Conservation (phyloP, 2,113 vertebrate genomes). For the Caracal caracal region DNA sequence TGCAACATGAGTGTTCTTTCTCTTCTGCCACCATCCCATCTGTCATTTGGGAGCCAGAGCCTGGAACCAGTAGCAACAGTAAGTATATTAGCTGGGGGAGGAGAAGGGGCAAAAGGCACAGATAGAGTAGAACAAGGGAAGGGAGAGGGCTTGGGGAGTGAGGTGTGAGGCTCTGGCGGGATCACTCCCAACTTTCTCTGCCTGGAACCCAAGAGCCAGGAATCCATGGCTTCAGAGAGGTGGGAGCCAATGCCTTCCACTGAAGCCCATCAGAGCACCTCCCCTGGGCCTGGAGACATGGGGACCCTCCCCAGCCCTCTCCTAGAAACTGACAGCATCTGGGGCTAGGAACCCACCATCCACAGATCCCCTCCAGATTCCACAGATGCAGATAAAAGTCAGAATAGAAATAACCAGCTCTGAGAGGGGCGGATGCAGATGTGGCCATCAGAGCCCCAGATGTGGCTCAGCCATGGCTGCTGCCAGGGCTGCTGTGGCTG, state of each 20-base stretch:
- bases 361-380: slow-evolving; percentile 38
- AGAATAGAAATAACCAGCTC: slow-evolving; percentile 27
- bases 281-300: background rate
- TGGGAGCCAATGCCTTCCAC: background rate
- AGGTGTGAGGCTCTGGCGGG: background rate
- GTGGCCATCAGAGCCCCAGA: slow-evolving; percentile 62
- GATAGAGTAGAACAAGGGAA: background rate
- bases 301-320: background rate
- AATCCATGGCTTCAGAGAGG: background rate
- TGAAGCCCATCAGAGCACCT: background rate
- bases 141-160: background rate
- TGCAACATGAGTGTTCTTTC: background rate
- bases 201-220: background rate
- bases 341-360: background rate
- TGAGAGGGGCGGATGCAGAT: slow-evolving; percentile 37
- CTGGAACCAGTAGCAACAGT: background rate
- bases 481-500: slow-evolving; percentile 42
- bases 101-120: background rate
- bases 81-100: background rate
- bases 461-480: slow-evolving; percentile 4
- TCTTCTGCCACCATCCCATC: background rate
- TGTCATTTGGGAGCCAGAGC: background rate
- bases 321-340: slow-evolving; percentile 9
- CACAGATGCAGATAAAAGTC: slow-evolving; percentile 66
- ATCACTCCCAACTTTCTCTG: background rate